Evolutionary conservation across 2,888 invertebrate species (phyloP).

Genomic region (Callimorpha dominula): DNA sequence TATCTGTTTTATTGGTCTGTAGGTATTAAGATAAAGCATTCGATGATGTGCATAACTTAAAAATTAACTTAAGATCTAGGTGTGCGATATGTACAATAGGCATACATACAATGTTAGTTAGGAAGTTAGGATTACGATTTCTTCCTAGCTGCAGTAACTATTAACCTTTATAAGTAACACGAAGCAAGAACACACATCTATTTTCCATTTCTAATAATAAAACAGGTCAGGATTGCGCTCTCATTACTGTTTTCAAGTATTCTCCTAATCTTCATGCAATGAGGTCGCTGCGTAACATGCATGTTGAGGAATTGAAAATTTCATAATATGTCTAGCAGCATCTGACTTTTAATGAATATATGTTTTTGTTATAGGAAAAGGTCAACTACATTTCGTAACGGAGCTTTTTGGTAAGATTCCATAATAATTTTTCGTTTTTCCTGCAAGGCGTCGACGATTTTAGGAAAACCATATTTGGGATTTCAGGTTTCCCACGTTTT

Average conservation of each 20-base stretch:
- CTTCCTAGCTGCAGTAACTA: not conserved
- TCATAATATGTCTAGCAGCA: conserved; percentile 16
- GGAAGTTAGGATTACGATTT: not conserved
- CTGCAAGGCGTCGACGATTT: conserved; percentile 1
- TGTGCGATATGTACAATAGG: not conserved
- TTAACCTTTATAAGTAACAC: conserved; percentile 14
- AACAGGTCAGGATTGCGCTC: conserved; percentile 25
- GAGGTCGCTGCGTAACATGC: conserved; percentile 15
- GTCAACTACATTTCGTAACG: conserved; percentile 4
- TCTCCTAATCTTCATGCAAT: conserved; percentile 27
- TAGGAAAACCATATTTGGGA: conserved; percentile 1
- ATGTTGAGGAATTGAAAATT: conserved; percentile 19
- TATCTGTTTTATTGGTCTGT: too few relatives aligned
- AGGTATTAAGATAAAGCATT: too few relatives aligned
- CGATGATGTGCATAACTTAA: too few relatives aligned
- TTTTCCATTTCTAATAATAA: conserved; percentile 46
- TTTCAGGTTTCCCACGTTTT: not conserved
- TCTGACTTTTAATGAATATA: conserved; percentile 2
- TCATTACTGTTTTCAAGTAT: conserved; percentile 40
- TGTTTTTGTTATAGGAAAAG: conserved; percentile 12
- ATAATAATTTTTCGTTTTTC: conserved; percentile 4
- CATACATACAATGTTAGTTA: not conserved
- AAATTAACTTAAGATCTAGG: too few relatives aligned
- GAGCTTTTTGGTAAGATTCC: conserved; percentile 1
- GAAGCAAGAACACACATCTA: conserved; percentile 20